Base-by-base conservation (phyloP, 2,113 vertebrate genomes). In the Monarcha castaneiventris region DNA sequence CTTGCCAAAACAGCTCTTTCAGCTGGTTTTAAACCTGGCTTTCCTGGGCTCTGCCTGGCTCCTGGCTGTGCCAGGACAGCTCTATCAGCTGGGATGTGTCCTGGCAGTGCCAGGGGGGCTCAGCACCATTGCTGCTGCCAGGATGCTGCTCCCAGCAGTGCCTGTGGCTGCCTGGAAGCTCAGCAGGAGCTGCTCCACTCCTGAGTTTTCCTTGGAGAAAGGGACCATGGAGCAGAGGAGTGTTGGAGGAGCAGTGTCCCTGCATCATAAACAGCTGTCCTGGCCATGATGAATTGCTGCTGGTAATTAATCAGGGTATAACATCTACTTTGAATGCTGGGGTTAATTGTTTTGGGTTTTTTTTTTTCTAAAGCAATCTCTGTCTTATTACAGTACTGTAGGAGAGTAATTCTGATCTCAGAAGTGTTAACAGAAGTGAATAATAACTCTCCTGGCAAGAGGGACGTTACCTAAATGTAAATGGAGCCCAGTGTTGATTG, bases 321-420 rank as follows among this genome's bases (percentile, higher is more conserved):
- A 82, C 69, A 74, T 81, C 68, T 68, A 37, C 72, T 81, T 67
- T 35, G 62, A 73, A 59, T 61, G n/a, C 63, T 39, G 19, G 25
- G 54, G 62, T 79, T 90, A 81, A 71, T 81, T 80, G 43, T 58
- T 75, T 26, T 17, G 39, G 46, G 13, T 4, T 9, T 2, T 19
- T 33, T 59, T 54, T 37, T 84, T 37, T 4, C 33, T 75, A 41
- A 91, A 85, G 37, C 49, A 63, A 62, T 91, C 64, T 66, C 11
- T 84, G n/a, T 77, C 56, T 80, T 90, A 33, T 46, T 83, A 51
- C 37, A 72, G 33, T 84, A 41, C 39, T 43, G 13, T 61, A 49
- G 92, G 68, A 52, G 86, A 77, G 62, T 89, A 62, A 84, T 85
- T 89, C 59, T 85, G 43, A 78, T 93, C 49, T 62, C 77, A 93